Base-by-base conservation (phyloP, 2,888 invertebrate species). In the Drosophila nigricruria region DNA sequence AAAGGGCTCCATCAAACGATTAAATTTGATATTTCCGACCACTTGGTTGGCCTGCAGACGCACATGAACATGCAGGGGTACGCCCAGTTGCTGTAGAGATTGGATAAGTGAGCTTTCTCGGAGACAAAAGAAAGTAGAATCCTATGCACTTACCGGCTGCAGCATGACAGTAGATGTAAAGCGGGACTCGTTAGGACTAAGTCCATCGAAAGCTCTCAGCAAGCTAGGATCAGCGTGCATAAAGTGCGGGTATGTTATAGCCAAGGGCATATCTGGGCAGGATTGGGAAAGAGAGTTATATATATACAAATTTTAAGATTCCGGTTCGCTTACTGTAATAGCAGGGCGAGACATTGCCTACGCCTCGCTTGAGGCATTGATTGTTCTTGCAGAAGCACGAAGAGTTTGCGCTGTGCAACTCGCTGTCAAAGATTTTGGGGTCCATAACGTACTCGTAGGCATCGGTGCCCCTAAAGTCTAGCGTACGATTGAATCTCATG, bases 31-130 rank as follows among this genome's bases (percentile, higher is more conserved):
- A 45, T 94, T 93, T 20, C 95, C 93, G 79, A 96, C 95, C 0
- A 96, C 94, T 6, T 97, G 92, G 91, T 97, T 97, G 25, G 96
- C 94, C 92, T 97, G 97, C 42, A 96, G 93, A 67, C 95, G 95
- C 18, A 96, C 94, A 16, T 94, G 93, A 0, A 95, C 94, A 27
- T 94, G 91, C 66, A 97, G 77, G 0, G 96, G 96, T 0, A 95
- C 93, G 10, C 97, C 97, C 5, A 96, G 79, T 62, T 94, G 93
- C 95, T 96, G 87, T 0, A 91, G 91, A 40, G 25, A 70, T 62
- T 4, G 45, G 5, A 2, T 16, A n/a, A 20, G 23, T 56, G 16
- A 59, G 71, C 43, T 34, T 9, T 32, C 6, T n/a, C 2, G 10
- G n/a, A 0, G 16, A 12, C 1, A 1, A 23, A 6, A 12, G 1